These are phyloP conservation scores for Pyrrhia umbra DNA, from an alignment of 2,888 invertebrate species.

Conservation along the genomic window DNA sequence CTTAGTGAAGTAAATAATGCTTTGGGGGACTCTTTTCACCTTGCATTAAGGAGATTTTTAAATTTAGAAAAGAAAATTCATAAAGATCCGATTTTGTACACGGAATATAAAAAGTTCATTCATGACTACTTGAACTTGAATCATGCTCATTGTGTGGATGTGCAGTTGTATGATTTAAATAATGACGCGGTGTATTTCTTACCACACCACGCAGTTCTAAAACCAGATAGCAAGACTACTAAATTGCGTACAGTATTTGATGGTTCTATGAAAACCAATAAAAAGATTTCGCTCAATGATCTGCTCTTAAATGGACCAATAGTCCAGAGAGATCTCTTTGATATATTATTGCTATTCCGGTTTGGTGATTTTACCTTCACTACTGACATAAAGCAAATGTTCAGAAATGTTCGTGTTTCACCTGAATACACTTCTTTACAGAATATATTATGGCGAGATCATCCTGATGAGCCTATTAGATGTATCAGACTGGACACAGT, in stretches of 20 bases:
- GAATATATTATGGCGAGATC: neutral
- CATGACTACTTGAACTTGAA: neutral
- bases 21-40: neutral
- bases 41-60: conserved; percentile 1
- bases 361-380: neutral
- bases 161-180: neutral
- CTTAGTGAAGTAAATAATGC: neutral
- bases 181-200: neutral
- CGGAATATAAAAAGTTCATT: neutral
- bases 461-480: neutral
- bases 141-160: neutral
- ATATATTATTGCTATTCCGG: neutral
- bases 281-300: neutral
- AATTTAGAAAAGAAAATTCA: neutral
- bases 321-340: neutral
- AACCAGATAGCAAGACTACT: neutral
- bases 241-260: neutral
- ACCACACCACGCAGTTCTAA: neutral
- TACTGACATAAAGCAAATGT: neutral
- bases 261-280: conserved; percentile 2
- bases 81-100: neutral
- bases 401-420: neutral
- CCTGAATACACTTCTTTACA: neutral
- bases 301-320: neutral
- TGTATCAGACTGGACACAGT: neutral